Percentiles rank a stretch among this genome's conserved stretches.
These are phyloP conservation scores for Oriolus oriolus DNA, from an alignment of 2,113 vertebrate species.

Conservation along the genomic window DNA sequence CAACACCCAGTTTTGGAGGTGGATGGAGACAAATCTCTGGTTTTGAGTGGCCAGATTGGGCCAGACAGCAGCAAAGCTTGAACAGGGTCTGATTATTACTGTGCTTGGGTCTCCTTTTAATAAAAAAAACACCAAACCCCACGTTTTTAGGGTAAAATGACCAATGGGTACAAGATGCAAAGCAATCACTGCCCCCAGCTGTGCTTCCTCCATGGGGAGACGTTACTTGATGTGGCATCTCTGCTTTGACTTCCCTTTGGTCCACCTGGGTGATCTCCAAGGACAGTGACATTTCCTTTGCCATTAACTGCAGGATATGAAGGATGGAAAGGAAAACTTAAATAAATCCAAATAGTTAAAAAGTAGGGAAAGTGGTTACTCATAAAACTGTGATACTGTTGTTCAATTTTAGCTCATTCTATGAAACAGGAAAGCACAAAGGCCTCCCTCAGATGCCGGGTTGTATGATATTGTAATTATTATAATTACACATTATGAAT, in stretches of 20 bases:
- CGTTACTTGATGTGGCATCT: constrained; percentile 37
- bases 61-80: not conserved
- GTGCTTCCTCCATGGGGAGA: not conserved
- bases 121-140: not conserved
- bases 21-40: not conserved
- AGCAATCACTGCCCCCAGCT: not conserved
- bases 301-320: not conserved
- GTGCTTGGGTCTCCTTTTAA: not conserved
- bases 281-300: constrained; percentile 14
- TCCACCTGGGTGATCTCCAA: not conserved
- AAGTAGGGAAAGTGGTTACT: constrained; percentile 8
- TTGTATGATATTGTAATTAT: constrained; percentile 92
- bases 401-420: constrained; percentile 68
- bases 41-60: not conserved
- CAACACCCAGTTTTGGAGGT: not conserved
- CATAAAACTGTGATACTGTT: constrained; percentile 72
- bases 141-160: not conserved
- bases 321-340: not conserved
- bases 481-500: constrained; percentile 88
- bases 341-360: constrained; percentile 14
- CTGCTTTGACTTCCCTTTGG: not conserved
- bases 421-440: constrained; percentile 86
- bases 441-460: constrained; percentile 81
- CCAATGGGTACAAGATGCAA: not conserved
- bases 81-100: not conserved